Evolutionary conservation across 2,797 vertebrate genomes (phyloP), one percentile per base, ranked within the genome.

Genomic region (Spinus olivaceus): DNA sequence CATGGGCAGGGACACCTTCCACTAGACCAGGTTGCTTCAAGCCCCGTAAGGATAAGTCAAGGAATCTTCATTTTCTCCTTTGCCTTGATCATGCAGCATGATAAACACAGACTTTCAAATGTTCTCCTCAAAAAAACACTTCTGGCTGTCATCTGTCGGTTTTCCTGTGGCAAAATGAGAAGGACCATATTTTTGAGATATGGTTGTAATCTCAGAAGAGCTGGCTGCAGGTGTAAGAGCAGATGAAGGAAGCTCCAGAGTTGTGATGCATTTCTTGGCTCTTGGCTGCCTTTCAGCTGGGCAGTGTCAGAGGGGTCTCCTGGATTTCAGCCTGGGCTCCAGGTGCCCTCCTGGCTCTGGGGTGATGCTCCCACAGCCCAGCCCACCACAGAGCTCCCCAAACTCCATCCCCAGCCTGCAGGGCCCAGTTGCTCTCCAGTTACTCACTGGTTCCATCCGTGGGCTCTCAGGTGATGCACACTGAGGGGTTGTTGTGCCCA

Each of bases 1-100:
- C 39, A 27, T 60, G 77, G 44, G 20, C 24, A 39, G 28, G 28
- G 59, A 28, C 27, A 24, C 37, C 24, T 65, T n/a, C 32, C 44
- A 37, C 27, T 17, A 17, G 19, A 12, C 42, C 27, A 65, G 37
- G 9, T 8, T 73, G 24, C 46, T 72, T 24, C n/a, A 65, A 44
- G 16, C n/a, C 16, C 13, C 0, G 0, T 30, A 50, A 27, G 37
- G 3, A 20, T 50, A 57, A 65, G 64, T 22, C 32, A 44, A 50
- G 19, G 27, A 44, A 35, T 51, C n/a, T 57, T 56, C 27, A 23
- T 49, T 85, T 76, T 82, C 18, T 33, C 22, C 30, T 89, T 60
- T 37, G 19, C 10, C 32, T 77, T 33, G 39, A 61, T 37, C 11
- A 22, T 14, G 24, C 23, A 50, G 19, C 22, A 9, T n/a, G 14